Evolutionary conservation across 1,140 invertebrate species (phyloP).

Genomic region (Saxidomus purpurata): DNA sequence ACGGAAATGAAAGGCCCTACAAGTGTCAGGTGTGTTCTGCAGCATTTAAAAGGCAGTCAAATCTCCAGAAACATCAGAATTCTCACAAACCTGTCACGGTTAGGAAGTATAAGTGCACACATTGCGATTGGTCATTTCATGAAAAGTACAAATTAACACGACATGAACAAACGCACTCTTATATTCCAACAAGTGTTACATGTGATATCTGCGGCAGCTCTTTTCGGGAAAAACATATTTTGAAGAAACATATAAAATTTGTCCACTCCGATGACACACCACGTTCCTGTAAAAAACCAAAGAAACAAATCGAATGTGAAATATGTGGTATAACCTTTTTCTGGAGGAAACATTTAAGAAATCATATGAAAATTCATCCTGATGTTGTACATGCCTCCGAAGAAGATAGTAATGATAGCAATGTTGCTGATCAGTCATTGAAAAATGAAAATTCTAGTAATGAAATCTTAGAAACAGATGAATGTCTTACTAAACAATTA

Average conservation of each 20-base stretch:
- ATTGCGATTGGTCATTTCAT: neutral
- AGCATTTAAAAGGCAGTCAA: neutral
- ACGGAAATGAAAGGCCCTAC: neutral
- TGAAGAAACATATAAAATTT: neutral
- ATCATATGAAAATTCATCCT: neutral
- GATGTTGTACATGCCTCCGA: neutral
- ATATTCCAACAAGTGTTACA: neutral
- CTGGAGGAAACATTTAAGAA: conserved; percentile 13
- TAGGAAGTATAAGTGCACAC: neutral
- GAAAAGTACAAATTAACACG: neutral
- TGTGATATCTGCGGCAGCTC: neutral
- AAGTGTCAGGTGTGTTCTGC: neutral
- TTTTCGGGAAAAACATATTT: neutral
- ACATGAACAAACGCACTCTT: neutral
- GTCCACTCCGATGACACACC: neutral
- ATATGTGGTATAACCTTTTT: neutral
- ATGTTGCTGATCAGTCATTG: no score
- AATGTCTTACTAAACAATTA: no score
- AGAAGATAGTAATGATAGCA: neutral
- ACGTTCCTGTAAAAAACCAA: neutral
- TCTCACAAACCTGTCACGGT: neutral
- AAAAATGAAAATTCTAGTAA: no score
- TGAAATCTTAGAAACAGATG: no score
- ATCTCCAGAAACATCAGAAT: neutral
- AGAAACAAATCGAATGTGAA: neutral